Conservation (phyloP, 2,797 vertebrate species). For the Nasua narica region DNA sequence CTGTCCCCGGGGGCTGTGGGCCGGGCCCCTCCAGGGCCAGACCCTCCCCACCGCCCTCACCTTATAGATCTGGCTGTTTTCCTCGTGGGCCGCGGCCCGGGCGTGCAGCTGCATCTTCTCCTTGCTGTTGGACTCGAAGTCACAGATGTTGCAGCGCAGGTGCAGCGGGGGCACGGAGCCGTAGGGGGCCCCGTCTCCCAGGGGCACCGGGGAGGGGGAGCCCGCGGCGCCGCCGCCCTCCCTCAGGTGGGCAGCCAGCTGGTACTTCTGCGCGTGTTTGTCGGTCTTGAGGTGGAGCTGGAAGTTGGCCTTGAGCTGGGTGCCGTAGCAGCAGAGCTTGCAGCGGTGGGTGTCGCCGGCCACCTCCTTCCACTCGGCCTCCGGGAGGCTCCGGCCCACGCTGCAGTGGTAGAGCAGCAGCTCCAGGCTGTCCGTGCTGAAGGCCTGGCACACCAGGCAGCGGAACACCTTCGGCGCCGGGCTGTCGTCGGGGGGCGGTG, state of each 20-base stretch:
- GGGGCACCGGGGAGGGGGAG: slow-evolving; percentile 29
- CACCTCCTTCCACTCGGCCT: slow-evolving; percentile 82
- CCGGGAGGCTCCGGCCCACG: slow-evolving; percentile 77
- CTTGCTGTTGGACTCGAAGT: slow-evolving; percentile 82
- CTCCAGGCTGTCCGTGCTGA: slow-evolving; percentile 81
- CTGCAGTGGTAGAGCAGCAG: slow-evolving; percentile 79
- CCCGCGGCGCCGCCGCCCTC: slow-evolving; percentile 74
- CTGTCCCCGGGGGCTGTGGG: background rate
- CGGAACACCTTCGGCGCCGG: slow-evolving; percentile 74
- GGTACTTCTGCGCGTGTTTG: slow-evolving; percentile 83
- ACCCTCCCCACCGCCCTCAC: slow-evolving; percentile 48
- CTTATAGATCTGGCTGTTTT: slow-evolving; percentile 80
- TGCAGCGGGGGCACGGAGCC: slow-evolving; percentile 74
- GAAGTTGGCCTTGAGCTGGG: slow-evolving; percentile 84
- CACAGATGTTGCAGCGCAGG: slow-evolving; percentile 83
- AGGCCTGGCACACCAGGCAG: slow-evolving; percentile 82
- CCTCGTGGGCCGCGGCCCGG: slow-evolving; percentile 77
- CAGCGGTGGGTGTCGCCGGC: slow-evolving; percentile 80
- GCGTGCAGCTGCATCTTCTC: slow-evolving; percentile 82
- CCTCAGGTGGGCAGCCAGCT: slow-evolving; percentile 81
- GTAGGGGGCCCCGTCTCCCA: slow-evolving; percentile 70
- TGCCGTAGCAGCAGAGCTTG: slow-evolving; percentile 82
- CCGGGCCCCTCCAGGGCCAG: background rate
- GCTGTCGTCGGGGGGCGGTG: slow-evolving; percentile 67
- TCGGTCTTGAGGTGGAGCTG: slow-evolving; percentile 83